Evolutionary conservation across 2,113 vertebrate species (phyloP), one percentile per base, ranked within the genome.

Genomic region (Centropus bengalensis): DNA sequence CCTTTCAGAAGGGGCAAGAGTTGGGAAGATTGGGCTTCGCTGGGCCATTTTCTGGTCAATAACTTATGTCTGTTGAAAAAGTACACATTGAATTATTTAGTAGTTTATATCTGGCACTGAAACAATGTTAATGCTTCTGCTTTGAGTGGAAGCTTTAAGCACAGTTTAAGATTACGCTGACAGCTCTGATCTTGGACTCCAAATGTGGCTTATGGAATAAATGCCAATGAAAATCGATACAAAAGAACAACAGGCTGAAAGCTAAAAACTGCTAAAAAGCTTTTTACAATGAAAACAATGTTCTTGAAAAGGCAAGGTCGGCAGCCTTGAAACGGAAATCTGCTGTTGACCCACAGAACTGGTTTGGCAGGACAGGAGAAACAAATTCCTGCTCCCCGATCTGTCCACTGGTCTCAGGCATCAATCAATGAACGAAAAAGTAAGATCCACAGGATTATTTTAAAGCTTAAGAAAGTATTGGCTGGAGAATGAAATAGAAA

Each of bases 21-120:
- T 98, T 94, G 98, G 97, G 97, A 98, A 97, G 94, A 95, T 93
- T 28, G 94, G 93, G 90, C 94, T 98, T 95, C 96, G 93, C 87
- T 96, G 97, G 91, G 98, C 97, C 98, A 98, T 98, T 94, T 97
- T 98, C 97, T 95, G 95, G 95, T 97, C 97, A 97, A 87, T 97
- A 97, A 95, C 92, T 96, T 97, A 97, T 78, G 89, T 97, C 98
- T 98, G 97, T 97, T 95, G 93, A 94, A 94, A 96, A 96, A 98
- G 93, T 80, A 97, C 86, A 94, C 69, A 93, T 59, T 93, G 82
- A 84, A 92, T 97, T 96, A 97, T 88, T 96, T 67, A 96, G 58
- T 82, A 84, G 90, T 77, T 96, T 88, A 68, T 89, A 91, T 62
- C 64, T 95, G 83, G 56, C 76, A 95, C 19, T 52, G 75, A 94